phyloP scores from a whole-genome alignment of 2,113 vertebrate species.

The Bubo scandiacus region DNA sequence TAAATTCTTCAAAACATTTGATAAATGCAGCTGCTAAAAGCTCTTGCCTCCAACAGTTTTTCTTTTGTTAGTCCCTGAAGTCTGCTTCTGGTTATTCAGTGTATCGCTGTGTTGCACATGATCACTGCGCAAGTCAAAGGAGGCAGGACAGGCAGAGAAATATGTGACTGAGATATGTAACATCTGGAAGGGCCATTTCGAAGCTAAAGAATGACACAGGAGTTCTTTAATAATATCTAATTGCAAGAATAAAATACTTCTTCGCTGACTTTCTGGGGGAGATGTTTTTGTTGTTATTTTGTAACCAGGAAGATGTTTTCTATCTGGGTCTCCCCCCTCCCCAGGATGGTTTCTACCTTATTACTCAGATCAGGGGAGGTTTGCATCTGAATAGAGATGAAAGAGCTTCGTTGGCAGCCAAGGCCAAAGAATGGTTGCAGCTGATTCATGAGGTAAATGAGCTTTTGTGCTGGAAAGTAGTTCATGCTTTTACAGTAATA shows the following conservation, averaged over 20 bases:
- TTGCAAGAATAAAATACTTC: not conserved
- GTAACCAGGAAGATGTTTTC: not conserved
- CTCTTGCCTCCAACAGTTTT: not conserved
- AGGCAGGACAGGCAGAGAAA: not conserved
- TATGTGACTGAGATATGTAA: not conserved
- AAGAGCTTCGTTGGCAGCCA: conserved; percentile 3
- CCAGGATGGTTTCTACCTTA: not conserved
- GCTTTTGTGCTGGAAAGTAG: conserved; percentile 12
- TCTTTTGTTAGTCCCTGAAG: not conserved
- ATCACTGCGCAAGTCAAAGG: not conserved
- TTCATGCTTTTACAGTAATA: not conserved
- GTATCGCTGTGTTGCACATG: not conserved
- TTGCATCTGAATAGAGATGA: not conserved
- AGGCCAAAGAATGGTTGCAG: not conserved
- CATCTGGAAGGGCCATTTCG: not conserved
- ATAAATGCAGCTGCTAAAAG: not conserved
- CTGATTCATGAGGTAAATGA: conserved; percentile 5
- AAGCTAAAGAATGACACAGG: not conserved
- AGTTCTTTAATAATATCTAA: not conserved
- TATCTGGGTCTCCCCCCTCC: not conserved
- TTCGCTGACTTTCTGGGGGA: not conserved
- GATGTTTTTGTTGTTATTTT: not conserved
- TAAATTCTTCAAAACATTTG: not conserved
- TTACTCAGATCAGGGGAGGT: not conserved
- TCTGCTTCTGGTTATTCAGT: not conserved